Base-by-base conservation (phyloP, 35 echinoderm and acorn worm species). In the Apostichopus japonicus region DNA sequence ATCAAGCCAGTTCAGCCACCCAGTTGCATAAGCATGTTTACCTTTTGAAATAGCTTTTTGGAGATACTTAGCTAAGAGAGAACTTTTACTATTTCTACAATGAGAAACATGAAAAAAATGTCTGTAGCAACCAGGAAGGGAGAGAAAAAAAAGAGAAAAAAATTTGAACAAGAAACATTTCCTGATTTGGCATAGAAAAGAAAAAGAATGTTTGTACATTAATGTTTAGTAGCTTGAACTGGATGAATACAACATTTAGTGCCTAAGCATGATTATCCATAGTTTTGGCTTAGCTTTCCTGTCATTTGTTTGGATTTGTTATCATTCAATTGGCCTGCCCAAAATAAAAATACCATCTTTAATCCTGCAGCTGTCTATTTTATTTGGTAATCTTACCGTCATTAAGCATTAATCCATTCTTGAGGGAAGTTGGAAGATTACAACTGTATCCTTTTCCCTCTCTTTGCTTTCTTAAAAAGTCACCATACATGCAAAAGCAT, bases 1-100 rank as follows among this genome's bases (percentile, higher is more conserved):
- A 19, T 55, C 24, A n/a, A 57, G 57, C 81, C 81, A 84, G 56
- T 84, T 58, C 81, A 84, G 81, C 81, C 81, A 84, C 81, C 81
- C 53, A 84, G 53, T 57, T 84, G 81, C 81, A 75, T 84, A 84
- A 84, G 81, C 81, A 84, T 84, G 81, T 58, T 58, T 84, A 84
- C 55, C 53, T 84, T 84, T 84, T 84, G 27, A 84, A 55, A 52
- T 0, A 84, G 80, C 80, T 84, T 84, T n/a, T 84, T 84, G n/a
- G 53, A 84, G 52, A 84, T 56, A 55, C 6, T 54, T 57, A 84
- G 53, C 54, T 54, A 51, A 80, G 78, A 80, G 22, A 80, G 2
- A 80, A 80, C 11, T 80, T 80, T 80, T 73, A 73, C n/a, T 73
- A 73, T 73, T 73, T 19, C 70, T 73, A 22, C 19, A 16, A 73